phyloP scores from a whole-genome alignment of 2,113 vertebrate genomes.

The Coracopsis vasa region DNA sequence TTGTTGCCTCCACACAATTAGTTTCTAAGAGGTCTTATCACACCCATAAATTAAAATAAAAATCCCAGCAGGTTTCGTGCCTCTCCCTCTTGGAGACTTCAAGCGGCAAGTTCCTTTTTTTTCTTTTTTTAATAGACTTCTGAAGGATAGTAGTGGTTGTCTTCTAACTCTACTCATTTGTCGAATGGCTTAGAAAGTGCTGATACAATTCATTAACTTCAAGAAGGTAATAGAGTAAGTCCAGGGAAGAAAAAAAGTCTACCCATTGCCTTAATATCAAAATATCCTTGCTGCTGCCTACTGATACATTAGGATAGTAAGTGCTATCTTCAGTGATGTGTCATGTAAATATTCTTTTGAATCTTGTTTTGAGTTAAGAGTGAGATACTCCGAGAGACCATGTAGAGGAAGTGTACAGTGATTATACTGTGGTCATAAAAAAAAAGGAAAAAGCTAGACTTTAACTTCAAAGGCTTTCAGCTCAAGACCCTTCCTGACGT shows the following conservation, averaged over 20 bases:
- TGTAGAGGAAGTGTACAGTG: neutral
- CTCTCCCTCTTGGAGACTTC: neutral
- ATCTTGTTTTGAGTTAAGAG: neutral
- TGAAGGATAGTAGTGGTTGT: neutral
- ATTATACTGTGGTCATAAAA: neutral
- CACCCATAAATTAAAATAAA: neutral
- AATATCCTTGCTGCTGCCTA: neutral
- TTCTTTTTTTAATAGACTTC: neutral
- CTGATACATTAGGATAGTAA: neutral
- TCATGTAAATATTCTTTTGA: neutral
- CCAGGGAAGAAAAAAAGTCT: neutral
- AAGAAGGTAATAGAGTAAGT: neutral
- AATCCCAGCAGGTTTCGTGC: neutral
- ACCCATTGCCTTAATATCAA: accelerated
- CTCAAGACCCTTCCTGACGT: neutral
- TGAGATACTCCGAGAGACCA: neutral
- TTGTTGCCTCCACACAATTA: neutral
- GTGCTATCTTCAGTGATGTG: neutral
- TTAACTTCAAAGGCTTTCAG: neutral
- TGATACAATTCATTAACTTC: neutral
- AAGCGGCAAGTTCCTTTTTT: neutral
- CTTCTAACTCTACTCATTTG: neutral
- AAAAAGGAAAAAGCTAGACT: neutral
- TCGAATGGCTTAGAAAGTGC: neutral
- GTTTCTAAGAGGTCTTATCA: neutral